These are phyloP conservation scores for Loripinus fragilis DNA, from an alignment of 2,888 invertebrate species.

Conservation along the genomic window DNA sequence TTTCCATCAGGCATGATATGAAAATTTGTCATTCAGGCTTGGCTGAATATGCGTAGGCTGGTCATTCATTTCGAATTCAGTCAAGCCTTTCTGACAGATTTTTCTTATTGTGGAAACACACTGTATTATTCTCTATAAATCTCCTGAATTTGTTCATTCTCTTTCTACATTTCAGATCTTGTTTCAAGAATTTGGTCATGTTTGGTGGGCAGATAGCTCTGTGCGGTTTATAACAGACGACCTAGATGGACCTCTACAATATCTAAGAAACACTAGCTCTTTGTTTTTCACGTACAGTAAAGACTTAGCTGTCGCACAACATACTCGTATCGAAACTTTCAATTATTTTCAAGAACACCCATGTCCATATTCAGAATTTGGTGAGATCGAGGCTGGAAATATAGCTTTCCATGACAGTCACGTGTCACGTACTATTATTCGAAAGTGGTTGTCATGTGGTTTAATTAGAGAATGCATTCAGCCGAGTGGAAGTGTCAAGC, in stretches of 20 bases:
- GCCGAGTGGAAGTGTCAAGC: slow-evolving; percentile 17
- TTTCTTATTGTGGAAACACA: no score
- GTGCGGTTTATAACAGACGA: slow-evolving; percentile 33
- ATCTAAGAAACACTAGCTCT: slow-evolving; percentile 30
- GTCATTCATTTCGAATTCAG: no score
- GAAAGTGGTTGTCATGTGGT: slow-evolving; percentile 37
- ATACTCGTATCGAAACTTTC: slow-evolving; percentile 32
- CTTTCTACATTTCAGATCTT: slow-evolving; percentile 26
- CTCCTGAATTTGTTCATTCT: no score
- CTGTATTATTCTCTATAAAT: no score
- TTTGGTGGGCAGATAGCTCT: slow-evolving; percentile 47
- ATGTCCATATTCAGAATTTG: slow-evolving; percentile 23
- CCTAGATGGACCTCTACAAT: slow-evolving; percentile 26
- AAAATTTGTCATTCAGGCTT: no score
- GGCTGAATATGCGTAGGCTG: no score
- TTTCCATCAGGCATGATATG: no score
- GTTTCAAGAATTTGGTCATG: slow-evolving; percentile 35
- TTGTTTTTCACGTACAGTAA: slow-evolving; percentile 39
- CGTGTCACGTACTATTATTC: slow-evolving; percentile 20
- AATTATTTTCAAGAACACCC: slow-evolving; percentile 41
- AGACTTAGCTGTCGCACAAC: slow-evolving; percentile 22
- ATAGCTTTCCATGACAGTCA: slow-evolving; percentile 29
- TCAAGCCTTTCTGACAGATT: no score
- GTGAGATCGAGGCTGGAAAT: slow-evolving; percentile 41
- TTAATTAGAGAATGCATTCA: slow-evolving; percentile 30